Evolutionary conservation across 64 coral and sea anemone species (phyloP), one percentile per base, ranked within the genome.

Genomic region (Stichodactyla mertensii): DNA sequence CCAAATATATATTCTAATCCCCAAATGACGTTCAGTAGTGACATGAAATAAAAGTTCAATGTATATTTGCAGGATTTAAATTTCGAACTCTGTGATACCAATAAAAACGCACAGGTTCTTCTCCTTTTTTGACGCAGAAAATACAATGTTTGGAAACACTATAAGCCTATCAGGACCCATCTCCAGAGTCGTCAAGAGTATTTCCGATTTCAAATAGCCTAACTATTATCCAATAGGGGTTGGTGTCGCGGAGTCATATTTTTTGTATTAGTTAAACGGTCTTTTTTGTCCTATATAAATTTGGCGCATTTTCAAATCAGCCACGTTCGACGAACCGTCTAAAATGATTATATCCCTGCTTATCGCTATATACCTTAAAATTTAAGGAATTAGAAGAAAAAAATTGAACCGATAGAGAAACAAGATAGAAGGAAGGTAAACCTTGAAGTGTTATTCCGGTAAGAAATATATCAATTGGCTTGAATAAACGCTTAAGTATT

Each of bases 211-310:
- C 22, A 7, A 74, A 74, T 74, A 31, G 69, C 69, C 69, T 23
- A 23, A 26, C 69, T 74, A 74, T 74, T 74, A 74, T 74, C 69
- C 69, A 74, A 74, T 74, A 74, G 69, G 69, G 24, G 23, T 12
- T 74, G 4, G 69, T 9, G 22, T 26, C 24, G 24, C 4, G 22
- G 69, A 11, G 10, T 11, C 24, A 28, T 11, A 11, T 74, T 28
- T 13, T 22, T 31, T 11, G 27, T 74, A 23, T 23, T 9, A 27
- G 62, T 66, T 66, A 20, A 66, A 74, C 27, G 22, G n/a, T 9
- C 27, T 28, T 11, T 13, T 12, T 0, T 31, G 6, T 66, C 22
- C 62, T 66, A 20, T 66, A 20, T 1, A 4, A 66, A 66, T 66
- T 71, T 28, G 24, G 9, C 22, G 24, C 6, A 12, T 7, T 74